Evolutionary conservation across 1,140 invertebrate genomes (phyloP), one percentile per base, ranked within the genome.

Genomic region (Megathymus violae): DNA sequence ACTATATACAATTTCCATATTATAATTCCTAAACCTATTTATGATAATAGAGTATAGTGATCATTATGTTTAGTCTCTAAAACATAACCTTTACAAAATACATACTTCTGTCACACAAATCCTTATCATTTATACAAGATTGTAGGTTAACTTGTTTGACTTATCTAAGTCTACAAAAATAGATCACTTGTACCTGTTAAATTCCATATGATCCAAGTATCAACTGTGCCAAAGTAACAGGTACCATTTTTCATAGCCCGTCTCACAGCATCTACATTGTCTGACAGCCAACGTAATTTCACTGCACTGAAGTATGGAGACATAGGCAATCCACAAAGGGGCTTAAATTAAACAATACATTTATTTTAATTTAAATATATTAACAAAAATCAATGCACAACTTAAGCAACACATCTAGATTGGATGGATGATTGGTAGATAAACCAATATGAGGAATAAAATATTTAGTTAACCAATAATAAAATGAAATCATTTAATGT

Each of bases 271-370:
- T 94, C 92, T 25, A 97, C 93, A 91, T 99, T 98, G 76, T 99
- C 96, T 13, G 98, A 93, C 3, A 99, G 91, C 99, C 99, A 99
- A 65, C 95, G 93, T 14, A 99, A 91, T 92, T 97, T 97, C 0
- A 97, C 92, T 3, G 97, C 98, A 87, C 97, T 98, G 88, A 99
- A 99, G 92, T 99, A 99, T 0, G 98, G 97, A 14, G 97, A 97
- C 41, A 99, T 93, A 1, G 98, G 98, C 5, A 99, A 92, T 4
- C 99, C 99, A 91, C 97, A 97, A 2, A 95, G 75, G 11, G 94
- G 94, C 82, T 91, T 69, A 15, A 69, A 72, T 19, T 0, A n/a
- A 36, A 31, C 27, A 31, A 7, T 7, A 1, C 4, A 2, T 7
- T 36, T 1, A 36, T 2, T 11, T 36, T 36, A 7, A 11, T 31